These are phyloP conservation scores for Pachycephus smyrnensis DNA, from an alignment of 2,888 invertebrate genomes.

Conservation along the genomic window DNA sequence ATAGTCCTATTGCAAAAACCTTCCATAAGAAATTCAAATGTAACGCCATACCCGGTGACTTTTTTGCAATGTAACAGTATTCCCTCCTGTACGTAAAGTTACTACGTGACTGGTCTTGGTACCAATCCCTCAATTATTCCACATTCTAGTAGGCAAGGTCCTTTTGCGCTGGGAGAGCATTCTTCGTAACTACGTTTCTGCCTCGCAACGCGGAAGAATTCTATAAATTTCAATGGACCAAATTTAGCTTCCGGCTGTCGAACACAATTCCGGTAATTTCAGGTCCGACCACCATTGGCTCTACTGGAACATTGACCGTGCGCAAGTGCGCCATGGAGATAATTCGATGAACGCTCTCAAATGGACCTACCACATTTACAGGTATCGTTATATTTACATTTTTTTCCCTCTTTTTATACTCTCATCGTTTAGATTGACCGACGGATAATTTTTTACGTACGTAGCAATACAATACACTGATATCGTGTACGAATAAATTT, in stretches of 20 bases:
- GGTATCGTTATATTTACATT: neutral
- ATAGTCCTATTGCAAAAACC: neutral
- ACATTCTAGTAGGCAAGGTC: constrained; percentile 23
- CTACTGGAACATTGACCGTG: neutral
- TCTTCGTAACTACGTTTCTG: constrained; percentile 27
- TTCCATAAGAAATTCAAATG: neutral
- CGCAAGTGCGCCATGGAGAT: neutral
- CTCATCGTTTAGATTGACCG: neutral
- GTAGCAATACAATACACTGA: neutral
- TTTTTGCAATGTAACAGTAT: neutral
- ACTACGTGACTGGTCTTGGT: constrained; percentile 31
- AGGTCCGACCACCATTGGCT: constrained; percentile 1
- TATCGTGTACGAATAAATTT: neutral
- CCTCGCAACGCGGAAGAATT: constrained; percentile 28
- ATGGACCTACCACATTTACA: neutral
- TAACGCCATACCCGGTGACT: neutral
- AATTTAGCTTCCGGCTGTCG: constrained; percentile 25
- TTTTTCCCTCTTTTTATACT: neutral
- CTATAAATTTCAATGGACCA: constrained; percentile 28
- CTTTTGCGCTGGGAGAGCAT: constrained; percentile 12
- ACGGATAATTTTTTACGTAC: neutral
- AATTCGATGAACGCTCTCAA: neutral
- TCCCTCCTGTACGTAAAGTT: neutral
- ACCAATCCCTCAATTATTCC: constrained; percentile 37
- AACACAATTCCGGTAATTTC: constrained; percentile 17